phyloP scores from a whole-genome alignment of 2,797 vertebrate genomes.

The Calcarius lapponicus region DNA sequence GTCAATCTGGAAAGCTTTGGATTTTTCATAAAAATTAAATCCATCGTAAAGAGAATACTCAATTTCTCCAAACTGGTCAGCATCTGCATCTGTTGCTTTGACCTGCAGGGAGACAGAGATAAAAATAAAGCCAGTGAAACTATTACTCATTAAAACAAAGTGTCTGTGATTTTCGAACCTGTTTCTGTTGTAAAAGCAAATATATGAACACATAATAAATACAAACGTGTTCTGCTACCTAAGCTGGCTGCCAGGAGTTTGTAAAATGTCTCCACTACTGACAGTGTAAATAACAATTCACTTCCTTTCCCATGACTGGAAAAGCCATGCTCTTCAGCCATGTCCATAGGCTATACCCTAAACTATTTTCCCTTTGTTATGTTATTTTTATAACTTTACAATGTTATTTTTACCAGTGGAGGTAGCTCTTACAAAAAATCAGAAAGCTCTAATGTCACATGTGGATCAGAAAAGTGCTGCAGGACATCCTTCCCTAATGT shows the following conservation, averaged over 20 bases:
- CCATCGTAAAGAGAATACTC: slow-evolving; percentile 85
- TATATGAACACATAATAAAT: not conserved
- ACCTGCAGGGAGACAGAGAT: slow-evolving; percentile 74
- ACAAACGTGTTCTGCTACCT: not conserved
- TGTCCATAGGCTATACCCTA: not conserved
- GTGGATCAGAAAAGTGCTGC: not conserved
- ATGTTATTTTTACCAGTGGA: not conserved
- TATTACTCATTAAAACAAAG: not conserved
- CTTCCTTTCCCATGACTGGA: not conserved
- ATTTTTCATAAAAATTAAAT: slow-evolving; percentile 80
- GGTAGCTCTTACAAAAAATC: not conserved
- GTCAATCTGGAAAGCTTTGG: slow-evolving; percentile 84
- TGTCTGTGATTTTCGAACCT: not conserved
- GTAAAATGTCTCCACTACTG: not conserved
- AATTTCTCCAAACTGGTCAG: slow-evolving; percentile 81
- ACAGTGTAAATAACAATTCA: not conserved
- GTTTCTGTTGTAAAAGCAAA: not conserved
- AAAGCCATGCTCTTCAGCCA: not conserved
- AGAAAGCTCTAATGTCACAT: fast-evolving
- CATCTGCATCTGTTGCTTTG: slow-evolving; percentile 86
- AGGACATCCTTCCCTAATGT: not conserved
- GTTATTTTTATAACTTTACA: no score
- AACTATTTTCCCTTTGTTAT: not conserved
- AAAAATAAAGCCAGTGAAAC: not conserved
- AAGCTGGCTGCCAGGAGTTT: not conserved